These are phyloP conservation scores for Camponotus pennsylvanicus DNA, from an alignment of 1,140 invertebrate genomes.

Conservation along the genomic window DNA sequence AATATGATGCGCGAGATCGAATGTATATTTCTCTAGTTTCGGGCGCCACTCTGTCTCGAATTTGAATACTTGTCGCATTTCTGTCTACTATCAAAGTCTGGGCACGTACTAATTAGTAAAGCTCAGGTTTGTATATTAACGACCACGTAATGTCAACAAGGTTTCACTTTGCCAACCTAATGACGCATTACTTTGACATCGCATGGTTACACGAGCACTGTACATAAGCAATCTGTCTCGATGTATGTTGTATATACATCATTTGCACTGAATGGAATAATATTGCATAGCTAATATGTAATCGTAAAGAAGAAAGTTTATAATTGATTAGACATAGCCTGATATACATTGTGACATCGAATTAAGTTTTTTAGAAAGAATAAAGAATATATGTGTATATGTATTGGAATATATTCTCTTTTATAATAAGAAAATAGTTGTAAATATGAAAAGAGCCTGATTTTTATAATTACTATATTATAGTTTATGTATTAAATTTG, in stretches of 20 bases:
- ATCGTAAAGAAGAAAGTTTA: neutral
- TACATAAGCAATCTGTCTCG: constrained; percentile 18
- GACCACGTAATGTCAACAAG: constrained; percentile 54
- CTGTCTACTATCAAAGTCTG: constrained; percentile 28
- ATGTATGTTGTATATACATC: constrained; percentile 23
- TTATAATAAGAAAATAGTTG: neutral
- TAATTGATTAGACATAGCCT: neutral
- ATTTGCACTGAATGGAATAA: constrained; percentile 10
- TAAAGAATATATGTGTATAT: neutral
- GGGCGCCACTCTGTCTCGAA: constrained; percentile 22
- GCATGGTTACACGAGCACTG: constrained; percentile 7
- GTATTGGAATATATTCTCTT: neutral
- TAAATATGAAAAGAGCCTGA: neutral
- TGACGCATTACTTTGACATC: constrained; percentile 52
- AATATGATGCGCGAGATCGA: neutral
- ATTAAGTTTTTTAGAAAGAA: neutral
- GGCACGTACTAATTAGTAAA: constrained; percentile 51
- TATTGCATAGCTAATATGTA: constrained; percentile 23
- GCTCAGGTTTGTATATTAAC: constrained; percentile 57
- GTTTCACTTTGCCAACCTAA: constrained; percentile 52
- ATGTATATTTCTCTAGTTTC: neutral
- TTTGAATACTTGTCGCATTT: constrained; percentile 15
- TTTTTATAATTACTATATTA: neutral
- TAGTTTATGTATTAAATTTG: neutral
- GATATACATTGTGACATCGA: constrained; percentile 1